phyloP scores from a whole-genome alignment of 2,888 invertebrate species.

The Eupithecia insigniata region DNA sequence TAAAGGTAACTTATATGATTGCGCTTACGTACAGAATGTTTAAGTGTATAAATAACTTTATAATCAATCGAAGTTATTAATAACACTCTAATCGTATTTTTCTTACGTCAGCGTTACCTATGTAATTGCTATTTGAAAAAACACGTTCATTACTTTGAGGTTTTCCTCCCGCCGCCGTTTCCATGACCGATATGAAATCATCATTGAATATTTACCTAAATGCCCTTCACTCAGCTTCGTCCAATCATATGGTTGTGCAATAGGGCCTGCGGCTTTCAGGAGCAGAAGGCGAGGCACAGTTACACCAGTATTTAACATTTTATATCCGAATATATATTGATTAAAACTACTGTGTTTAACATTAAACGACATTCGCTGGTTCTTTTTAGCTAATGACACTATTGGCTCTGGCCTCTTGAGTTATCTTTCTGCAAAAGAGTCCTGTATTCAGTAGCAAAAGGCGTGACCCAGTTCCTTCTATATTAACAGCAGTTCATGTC shows the following conservation, averaged over 20 bases:
- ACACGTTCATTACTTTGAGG: slow-evolving; percentile 50
- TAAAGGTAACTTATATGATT: slow-evolving; percentile 38
- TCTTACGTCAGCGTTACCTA: slow-evolving; percentile 48
- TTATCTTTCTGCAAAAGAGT: background rate
- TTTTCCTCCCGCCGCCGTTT: slow-evolving; percentile 65
- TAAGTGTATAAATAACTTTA: slow-evolving; percentile 43
- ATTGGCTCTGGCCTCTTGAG: background rate
- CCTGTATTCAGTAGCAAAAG: slow-evolving; percentile 3
- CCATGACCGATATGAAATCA: slow-evolving; percentile 81
- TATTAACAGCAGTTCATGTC: slow-evolving; percentile 57
- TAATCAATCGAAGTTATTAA: slow-evolving; percentile 49
- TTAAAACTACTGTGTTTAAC: slow-evolving; percentile 58
- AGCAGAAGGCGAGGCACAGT: slow-evolving; percentile 47
- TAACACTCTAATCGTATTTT: slow-evolving; percentile 43
- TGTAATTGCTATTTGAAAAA: slow-evolving; percentile 46
- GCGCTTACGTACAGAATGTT: slow-evolving; percentile 45
- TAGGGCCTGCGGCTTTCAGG: slow-evolving; percentile 59
- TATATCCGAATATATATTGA: slow-evolving; percentile 55
- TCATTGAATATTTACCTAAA: slow-evolving; percentile 68
- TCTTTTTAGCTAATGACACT: background rate
- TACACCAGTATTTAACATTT: slow-evolving; percentile 56
- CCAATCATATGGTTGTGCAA: slow-evolving; percentile 69
- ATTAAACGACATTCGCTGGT: background rate
- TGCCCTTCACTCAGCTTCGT: slow-evolving; percentile 68
- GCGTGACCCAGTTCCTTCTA: slow-evolving; percentile 28